Evolutionary conservation across 2,888 invertebrate species (phyloP).

Genomic region (Eumerus sabulonum): DNA sequence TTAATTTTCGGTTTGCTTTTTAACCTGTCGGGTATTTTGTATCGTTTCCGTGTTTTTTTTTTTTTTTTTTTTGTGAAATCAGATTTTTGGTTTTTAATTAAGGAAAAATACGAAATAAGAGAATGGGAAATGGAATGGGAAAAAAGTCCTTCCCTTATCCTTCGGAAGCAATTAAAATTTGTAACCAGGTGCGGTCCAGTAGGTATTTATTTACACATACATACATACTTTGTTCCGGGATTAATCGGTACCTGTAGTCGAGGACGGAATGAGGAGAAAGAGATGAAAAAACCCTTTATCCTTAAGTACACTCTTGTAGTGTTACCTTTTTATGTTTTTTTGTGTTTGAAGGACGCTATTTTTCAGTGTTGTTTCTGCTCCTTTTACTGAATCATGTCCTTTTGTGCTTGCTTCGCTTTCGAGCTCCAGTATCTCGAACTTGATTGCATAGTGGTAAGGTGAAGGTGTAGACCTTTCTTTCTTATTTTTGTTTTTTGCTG

Average conservation of each 20-base stretch:
- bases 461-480: constrained; percentile 35
- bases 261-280: neutral
- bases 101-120: constrained; percentile 41
- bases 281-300: constrained; percentile 42
- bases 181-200: constrained; percentile 61
- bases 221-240: constrained; percentile 43
- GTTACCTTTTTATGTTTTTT: neutral
- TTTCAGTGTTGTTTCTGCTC: too few relatives aligned
- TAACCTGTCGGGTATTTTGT: too few relatives aligned
- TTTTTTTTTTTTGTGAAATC: constrained; percentile 25
- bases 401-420: constrained; percentile 1
- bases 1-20: constrained; percentile 38
- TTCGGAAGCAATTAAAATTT: constrained; percentile 51
- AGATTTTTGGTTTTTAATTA: constrained; percentile 59
- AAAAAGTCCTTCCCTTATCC: neutral
- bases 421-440: constrained; percentile 20
- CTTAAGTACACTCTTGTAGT: constrained; percentile 36
- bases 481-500: constrained; percentile 3
- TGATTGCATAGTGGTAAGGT: constrained; percentile 27
- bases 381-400: too few relatives aligned
- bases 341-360: constrained; percentile 7
- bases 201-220: constrained; percentile 49
- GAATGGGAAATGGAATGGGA: too few relatives aligned
- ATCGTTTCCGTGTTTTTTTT: neutral
- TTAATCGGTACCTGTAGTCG: constrained; percentile 20